phyloP scores from a whole-genome alignment of 2,113 vertebrate genomes.

The Carassius carassius region DNA sequence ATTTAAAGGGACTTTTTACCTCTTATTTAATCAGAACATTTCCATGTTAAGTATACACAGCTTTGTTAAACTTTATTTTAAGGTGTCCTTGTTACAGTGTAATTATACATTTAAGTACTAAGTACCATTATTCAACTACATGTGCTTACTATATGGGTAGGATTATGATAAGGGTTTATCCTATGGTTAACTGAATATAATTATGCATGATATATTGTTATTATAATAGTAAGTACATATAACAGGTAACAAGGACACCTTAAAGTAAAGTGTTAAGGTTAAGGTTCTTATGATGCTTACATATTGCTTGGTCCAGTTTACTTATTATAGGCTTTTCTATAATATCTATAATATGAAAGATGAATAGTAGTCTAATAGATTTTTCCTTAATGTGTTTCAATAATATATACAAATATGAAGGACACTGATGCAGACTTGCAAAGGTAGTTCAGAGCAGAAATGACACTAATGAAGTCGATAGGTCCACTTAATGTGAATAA shows the following conservation, averaged over 20 bases:
- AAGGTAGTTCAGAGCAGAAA: not conserved
- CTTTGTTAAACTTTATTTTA: not conserved
- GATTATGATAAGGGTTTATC: too few species aligned
- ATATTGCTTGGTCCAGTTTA: not conserved
- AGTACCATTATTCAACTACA: too few species aligned
- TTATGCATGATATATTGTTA: too few species aligned
- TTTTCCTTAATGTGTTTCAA: too few species aligned
- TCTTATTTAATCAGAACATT: not conserved
- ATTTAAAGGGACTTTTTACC: not conserved
- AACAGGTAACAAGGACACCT: too few species aligned
- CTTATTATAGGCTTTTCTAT: too few species aligned
- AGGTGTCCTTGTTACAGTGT: too few species aligned
- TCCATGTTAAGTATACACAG: not conserved
- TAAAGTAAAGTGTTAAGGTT: too few species aligned
- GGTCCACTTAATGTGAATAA: not conserved
- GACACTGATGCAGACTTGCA: not conserved
- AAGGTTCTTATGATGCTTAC: not conserved
- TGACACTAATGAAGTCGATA: not conserved
- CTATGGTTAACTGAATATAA: too few species aligned
- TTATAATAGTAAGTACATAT: too few species aligned
- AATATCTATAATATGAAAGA: not conserved
- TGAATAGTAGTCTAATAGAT: not conserved
- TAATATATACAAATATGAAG: not conserved
- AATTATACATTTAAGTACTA: too few species aligned
- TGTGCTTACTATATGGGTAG: too few species aligned